phyloP scores from a whole-genome alignment of 2,797 vertebrate species.

The Hylomyscus alleni region DNA sequence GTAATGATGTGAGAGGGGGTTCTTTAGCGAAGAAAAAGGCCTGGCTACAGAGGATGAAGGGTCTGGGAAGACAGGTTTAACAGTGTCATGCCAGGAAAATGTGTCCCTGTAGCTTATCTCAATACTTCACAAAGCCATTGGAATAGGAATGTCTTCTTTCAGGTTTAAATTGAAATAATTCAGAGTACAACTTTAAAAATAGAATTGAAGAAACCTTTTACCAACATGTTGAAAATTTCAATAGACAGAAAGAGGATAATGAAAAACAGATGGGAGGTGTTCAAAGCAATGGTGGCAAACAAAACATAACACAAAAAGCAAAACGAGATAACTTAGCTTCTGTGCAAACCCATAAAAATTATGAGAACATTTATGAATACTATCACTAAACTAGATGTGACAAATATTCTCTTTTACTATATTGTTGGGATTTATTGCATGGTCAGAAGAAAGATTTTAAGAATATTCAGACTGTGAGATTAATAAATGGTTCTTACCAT shows the following conservation, averaged over 20 bases:
- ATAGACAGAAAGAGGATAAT: not conserved
- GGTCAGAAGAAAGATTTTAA: not conserved
- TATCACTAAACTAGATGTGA: not conserved
- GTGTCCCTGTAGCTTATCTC: not conserved
- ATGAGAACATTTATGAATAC: not conserved
- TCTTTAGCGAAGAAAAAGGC: not conserved
- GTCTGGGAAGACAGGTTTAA: not conserved
- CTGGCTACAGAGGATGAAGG: too few relatives aligned
- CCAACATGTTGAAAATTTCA: constrained; percentile 25
- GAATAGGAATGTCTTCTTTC: not conserved
- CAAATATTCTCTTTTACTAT: not conserved
- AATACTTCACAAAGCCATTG: not conserved
- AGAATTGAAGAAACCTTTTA: constrained; percentile 36
- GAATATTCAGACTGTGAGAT: constrained; percentile 13
- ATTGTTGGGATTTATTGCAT: not conserved
- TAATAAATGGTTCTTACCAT: not conserved
- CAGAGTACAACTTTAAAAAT: not conserved
- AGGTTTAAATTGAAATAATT: not conserved
- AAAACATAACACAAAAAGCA: not conserved
- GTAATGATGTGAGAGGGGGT: not conserved
- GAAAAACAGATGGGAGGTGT: not conserved
- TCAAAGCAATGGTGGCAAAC: not conserved
- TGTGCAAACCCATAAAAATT: not conserved
- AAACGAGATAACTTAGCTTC: not conserved
- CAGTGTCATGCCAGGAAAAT: too few relatives aligned